Conservation (phyloP, 2,797 vertebrate genomes). For the Phalloptychus januarius region DNA sequence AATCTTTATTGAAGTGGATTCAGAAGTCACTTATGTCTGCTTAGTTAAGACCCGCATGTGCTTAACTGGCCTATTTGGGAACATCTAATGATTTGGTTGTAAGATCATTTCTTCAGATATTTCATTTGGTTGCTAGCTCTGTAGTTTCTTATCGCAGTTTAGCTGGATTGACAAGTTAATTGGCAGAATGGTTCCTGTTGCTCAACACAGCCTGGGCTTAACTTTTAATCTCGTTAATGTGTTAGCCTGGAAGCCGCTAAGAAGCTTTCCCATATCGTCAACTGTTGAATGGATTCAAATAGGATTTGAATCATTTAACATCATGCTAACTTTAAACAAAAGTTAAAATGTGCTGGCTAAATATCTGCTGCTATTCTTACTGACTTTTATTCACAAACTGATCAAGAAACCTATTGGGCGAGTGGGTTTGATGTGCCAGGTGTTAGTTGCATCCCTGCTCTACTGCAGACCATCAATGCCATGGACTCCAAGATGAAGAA, state of each 20-base stretch:
- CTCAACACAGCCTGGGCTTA: constrained; percentile 47
- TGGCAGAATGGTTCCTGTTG: constrained; percentile 52
- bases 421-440: background rate
- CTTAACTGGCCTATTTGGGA: constrained; percentile 1
- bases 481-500: constrained; percentile 99
- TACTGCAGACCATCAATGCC: constrained; percentile 93
- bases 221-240: constrained; percentile 75
- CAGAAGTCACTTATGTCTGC: background rate
- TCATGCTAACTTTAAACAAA: constrained; percentile 27
- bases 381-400: constrained; percentile 32
- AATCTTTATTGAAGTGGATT: background rate
- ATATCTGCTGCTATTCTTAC: constrained; percentile 14
- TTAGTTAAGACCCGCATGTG: background rate
- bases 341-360: constrained; percentile 17
- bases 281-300: constrained; percentile 62
- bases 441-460: constrained; percentile 23
- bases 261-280: constrained; percentile 68
- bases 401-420: constrained; percentile 5
- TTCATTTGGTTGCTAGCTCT: constrained; percentile 25
- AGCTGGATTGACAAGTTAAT: constrained; percentile 49
- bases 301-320: constrained; percentile 57
- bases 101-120: background rate
- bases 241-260: constrained; percentile 67
- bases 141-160: constrained; percentile 31
- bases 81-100: constrained; percentile 10